Base-by-base conservation (phyloP, 1,140 invertebrate species). In the Lepidurus couesii region DNA sequence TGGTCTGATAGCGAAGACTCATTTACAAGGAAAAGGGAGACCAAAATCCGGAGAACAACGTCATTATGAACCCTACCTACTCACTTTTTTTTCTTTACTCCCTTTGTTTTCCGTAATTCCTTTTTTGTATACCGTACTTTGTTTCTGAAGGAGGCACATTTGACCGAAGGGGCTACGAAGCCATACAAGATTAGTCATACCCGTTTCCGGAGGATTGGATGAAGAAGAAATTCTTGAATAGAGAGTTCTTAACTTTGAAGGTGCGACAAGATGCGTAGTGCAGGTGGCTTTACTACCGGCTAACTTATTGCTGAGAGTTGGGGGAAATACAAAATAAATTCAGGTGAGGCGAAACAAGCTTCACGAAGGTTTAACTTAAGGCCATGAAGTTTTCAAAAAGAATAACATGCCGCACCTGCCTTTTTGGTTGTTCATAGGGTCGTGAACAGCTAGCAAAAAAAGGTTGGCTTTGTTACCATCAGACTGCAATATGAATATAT, bases 121-220 rank as follows among this genome's bases (percentile, higher is more conserved):
- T 21, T 65, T 65, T 65, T 4, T 65, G 16, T 21, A 65, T 65
- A 7, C 53, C 53, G 0, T 65, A 21, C 13, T 65, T 65, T 65
- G 16, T 65, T 65, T 21, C 53, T n/a, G 21, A 21, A 21, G 21
- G 21, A 21, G 53, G 53, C 16, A 65, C 53, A 65, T 65, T 65
- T 65, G 53, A 65, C 53, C 53, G 53, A 65, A 65, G 53, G 53
- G 13, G 53, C n/a, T 65, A 65, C 53, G 53, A 65, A 65, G 53
- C 53, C 53, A 65, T 21, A 65, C 13, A 65, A 65, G 21, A 65
- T 65, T 65, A 65, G 53, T 65, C 53, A 65, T 65, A 65, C 53
- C 53, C 53, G 53, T 65, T 65, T 65, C 53, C 53, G 53, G 53
- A 65, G 53, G 16, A 7, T 65, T 11, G 21, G 21, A 65, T 10